Evolutionary conservation across 2,113 vertebrate genomes (phyloP), one percentile per base, ranked within the genome.

Genomic region (Labeo rohita): DNA sequence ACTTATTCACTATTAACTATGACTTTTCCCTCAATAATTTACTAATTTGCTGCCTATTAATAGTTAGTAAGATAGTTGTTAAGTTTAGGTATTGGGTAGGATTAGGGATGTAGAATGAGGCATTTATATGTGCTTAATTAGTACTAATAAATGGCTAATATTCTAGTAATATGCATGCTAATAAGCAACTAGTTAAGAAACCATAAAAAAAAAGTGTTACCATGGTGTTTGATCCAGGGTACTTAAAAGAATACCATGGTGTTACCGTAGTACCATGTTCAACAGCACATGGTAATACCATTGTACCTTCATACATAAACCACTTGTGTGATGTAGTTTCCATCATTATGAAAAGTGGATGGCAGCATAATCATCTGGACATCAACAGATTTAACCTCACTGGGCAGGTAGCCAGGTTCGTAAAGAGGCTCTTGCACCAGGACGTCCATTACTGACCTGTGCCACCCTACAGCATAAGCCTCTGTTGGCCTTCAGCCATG

Each of bases 361-460:
- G 43, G 34, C 18, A 56, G 74, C 43, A 23, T 45, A 74, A 34
- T 74, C 56, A 65, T 79, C 28, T 84, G 50, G 65, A 80, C 63
- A 72, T 73, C 39, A 77, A 36, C 12, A 21, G 52, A 56, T 79
- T 72, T 59, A 49, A 47, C 21, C 50, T 76, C 75, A 21, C 34
- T 7, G 65, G 76, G 50, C 65, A 49, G 50, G 59, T 77, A 16
- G 73, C 83, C 59, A 52, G 73, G 3, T 49, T 16, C 34, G 3
- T 63, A 84, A 77, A 84, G 56, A 66, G 34, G 45, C 56, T 50
- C 73, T 52, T 50, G 43, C 73, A 77, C 8, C 15, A 66, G 72
- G n/a, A 61, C 6, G 9, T 47, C 83, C 15, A 39, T 80, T 80
- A 86, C 65, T 86, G 84, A 73, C 15, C 34, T 85, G 13, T 59